phyloP scores from a whole-genome alignment of 2,888 invertebrate species.

The Argyra leucocephala region DNA sequence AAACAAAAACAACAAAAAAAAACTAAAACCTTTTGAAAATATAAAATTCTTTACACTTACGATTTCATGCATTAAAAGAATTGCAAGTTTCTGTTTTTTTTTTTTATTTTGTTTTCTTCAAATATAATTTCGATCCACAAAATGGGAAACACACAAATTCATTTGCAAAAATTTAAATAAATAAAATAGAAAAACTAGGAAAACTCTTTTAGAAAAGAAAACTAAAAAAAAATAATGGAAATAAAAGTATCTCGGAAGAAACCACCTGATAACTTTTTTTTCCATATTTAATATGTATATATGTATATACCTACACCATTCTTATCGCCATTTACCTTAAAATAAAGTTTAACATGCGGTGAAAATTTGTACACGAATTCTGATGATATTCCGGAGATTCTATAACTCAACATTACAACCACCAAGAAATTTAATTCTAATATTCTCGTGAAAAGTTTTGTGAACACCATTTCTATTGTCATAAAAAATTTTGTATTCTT shows the following conservation, averaged over 20 bases:
- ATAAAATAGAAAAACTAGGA: not conserved
- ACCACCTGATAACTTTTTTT: not conserved
- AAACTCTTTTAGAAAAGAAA: not conserved
- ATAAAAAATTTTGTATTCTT: too few species aligned
- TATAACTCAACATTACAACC: not conserved
- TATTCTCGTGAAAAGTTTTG: too few species aligned
- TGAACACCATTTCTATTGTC: too few species aligned
- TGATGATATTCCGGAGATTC: not conserved
- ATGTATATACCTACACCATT: too few species aligned
- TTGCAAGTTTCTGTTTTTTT: too few species aligned
- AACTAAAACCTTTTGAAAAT: not conserved
- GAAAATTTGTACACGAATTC: not conserved
- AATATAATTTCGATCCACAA: too few species aligned
- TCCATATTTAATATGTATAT: too few species aligned
- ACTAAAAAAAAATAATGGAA: not conserved
- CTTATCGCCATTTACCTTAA: not conserved
- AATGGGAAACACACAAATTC: too few species aligned
- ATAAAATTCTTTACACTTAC: too few species aligned
- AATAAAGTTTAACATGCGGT: not conserved
- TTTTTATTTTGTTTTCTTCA: too few species aligned
- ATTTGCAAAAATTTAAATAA: not conserved
- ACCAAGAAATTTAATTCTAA: too few species aligned
- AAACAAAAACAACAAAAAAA: not conserved
- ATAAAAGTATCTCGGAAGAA: not conserved
- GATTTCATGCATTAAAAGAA: too few species aligned